Evolutionary conservation across 1,140 invertebrate species (phyloP).

Genomic region (Asobara japonica): DNA sequence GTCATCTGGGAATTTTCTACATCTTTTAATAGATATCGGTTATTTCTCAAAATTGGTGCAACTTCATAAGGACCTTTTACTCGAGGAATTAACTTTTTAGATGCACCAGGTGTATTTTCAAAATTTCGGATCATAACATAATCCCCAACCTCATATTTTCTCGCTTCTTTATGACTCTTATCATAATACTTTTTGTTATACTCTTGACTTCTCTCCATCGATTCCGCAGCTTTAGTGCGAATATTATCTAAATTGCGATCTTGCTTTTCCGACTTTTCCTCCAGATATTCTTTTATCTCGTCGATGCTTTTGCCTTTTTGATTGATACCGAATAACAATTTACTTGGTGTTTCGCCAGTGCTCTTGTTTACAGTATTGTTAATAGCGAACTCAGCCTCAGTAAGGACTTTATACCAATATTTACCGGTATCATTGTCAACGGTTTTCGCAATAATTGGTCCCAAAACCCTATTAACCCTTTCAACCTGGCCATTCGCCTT

Average conservation of each 20-base stretch:
- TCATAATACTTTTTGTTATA: not conserved
- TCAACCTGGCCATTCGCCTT: constrained; percentile 44
- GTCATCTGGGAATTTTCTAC: constrained; percentile 38
- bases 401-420: not conserved
- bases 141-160: constrained; percentile 39
- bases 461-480: constrained; percentile 46
- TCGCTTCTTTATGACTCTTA: not conserved
- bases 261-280: not conserved
- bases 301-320: not conserved
- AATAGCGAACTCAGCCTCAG: not conserved
- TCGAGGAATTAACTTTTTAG: constrained; percentile 44
- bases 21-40: constrained; percentile 41
- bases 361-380: not conserved
- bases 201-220: not conserved
- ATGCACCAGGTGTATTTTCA: constrained; percentile 38
- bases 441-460: not conserved
- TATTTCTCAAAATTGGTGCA: constrained; percentile 35
- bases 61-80: constrained; percentile 42
- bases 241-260: not conserved
- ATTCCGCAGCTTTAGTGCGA: not conserved
- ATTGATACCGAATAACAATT: not conserved
- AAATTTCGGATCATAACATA: constrained; percentile 41
- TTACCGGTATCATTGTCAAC: not conserved
- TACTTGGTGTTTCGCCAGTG: not conserved
- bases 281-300: not conserved